A percentile compares a stretch with the other conserved stretches of the same genome.
These are phyloP conservation scores for Allacma fusca DNA, from an alignment of 2,888 invertebrate species.

Conservation along the genomic window DNA sequence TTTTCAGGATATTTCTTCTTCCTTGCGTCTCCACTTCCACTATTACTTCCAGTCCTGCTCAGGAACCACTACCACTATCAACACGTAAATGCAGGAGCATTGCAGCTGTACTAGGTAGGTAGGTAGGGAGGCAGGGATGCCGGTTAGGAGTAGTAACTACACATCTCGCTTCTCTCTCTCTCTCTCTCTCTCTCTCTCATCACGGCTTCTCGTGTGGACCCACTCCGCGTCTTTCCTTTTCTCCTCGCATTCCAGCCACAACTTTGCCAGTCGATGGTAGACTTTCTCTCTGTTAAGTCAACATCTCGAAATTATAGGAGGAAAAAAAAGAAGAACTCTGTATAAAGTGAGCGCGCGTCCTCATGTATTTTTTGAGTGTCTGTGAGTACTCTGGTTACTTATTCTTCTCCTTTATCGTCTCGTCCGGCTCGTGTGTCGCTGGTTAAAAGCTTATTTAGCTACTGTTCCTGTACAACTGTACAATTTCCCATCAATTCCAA, in stretches of 20 bases:
- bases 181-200: not conserved
- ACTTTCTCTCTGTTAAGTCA: conserved; percentile 30
- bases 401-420: not conserved
- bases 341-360: not conserved
- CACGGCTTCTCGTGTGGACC: not conserved
- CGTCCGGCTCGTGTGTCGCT: not conserved
- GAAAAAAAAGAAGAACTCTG: not conserved
- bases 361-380: conserved; percentile 6
- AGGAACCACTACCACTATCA: not conserved
- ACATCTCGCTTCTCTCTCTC: not conserved
- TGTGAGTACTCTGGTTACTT: not conserved
- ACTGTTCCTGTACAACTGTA: not conserved
- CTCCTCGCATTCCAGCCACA: conserved; percentile 9
- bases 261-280: conserved; percentile 37
- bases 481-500: not conserved
- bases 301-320: conserved; percentile 19
- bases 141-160: not conserved
- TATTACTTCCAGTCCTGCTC: not conserved
- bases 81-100: not conserved
- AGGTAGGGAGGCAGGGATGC: not conserved
- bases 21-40: not conserved
- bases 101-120: not conserved
- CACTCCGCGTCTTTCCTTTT: conserved; percentile 15
- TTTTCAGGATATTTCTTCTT: not conserved
- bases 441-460: too few species aligned